These are phyloP conservation scores for Parauchenoglanis punctatus DNA, from an alignment of 2,797 vertebrate genomes.

Conservation along the genomic window DNA sequence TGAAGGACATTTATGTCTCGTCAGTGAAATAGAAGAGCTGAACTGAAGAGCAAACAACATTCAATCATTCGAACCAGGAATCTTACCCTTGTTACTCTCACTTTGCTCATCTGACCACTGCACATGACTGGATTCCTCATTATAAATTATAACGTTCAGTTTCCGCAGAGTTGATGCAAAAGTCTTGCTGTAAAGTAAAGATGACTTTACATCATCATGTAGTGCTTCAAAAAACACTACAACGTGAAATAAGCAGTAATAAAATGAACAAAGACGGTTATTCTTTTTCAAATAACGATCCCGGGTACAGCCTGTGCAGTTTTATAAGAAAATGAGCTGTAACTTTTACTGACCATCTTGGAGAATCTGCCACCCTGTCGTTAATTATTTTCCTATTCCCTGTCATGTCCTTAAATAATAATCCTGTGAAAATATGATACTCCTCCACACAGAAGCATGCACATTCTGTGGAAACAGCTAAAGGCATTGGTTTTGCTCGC, in stretches of 20 bases:
- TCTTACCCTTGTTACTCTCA: neutral
- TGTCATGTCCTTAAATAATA: neutral
- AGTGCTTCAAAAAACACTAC: too few relatives aligned
- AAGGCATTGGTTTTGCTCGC: neutral
- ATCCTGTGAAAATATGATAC: neutral
- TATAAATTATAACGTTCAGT: neutral
- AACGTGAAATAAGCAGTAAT: too few relatives aligned
- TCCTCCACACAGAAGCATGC: neutral
- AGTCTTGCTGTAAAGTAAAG: too few relatives aligned
- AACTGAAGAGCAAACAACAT: neutral
- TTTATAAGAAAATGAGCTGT: too few relatives aligned
- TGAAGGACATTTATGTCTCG: neutral
- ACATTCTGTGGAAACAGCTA: neutral
- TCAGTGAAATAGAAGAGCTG: neutral
- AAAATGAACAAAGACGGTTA: too few relatives aligned
- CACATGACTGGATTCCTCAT: neutral
- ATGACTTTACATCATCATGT: too few relatives aligned
- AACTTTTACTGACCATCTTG: too few relatives aligned
- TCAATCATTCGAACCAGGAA: neutral
- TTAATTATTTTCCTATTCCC: neutral
- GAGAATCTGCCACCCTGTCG: neutral
- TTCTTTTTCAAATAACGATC: too few relatives aligned
- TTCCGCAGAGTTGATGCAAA: neutral
- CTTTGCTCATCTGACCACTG: neutral
- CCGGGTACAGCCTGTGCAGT: too few relatives aligned